Base-by-base conservation (phyloP, 2,797 vertebrate genomes). In the Pterois miles region DNA sequence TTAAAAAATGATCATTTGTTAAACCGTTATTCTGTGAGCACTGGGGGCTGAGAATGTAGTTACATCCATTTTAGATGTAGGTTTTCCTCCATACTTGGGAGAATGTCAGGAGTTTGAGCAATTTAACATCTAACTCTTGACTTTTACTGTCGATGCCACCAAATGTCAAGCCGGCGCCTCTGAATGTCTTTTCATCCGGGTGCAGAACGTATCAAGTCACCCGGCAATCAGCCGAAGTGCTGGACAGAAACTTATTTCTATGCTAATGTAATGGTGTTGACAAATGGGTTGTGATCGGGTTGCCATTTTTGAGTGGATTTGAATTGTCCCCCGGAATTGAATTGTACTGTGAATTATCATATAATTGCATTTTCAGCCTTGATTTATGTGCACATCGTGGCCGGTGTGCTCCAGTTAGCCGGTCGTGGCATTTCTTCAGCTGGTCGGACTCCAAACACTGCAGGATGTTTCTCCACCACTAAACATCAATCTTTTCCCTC, bases 201-300 rank as follows among this genome's bases (percentile, higher is more conserved):
- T 8, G 56, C 82, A 81, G 74, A 86, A 89, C 46, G 65, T 67
- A 88, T 89, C 81, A 71, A 71, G 87, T 79, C 71, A 56, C 43
- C 78, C 71, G 40, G 70, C 80, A 71, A 79, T 89, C 89, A 84
- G 75, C 67, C 71, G 76, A 87, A 86, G 85, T 72, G 81, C 53
- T 5, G 81, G 87, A 92, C 82, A 76, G 88, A 92, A 93, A 92
- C 91, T 86, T 91, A 94, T 95, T 94, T 95, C 93, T 95, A 95
- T 95, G 94, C 93, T 95, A 95, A 95, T 95, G 78, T 94, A 95
- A 95, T 95, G 78, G 76, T 89, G 93, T 93, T 94, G 94, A 95
- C 93, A 93, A 93, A 93, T 92, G 89, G 81, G 83, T 85, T 92
- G 86, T 83, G 91, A 89, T 78, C 64, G 72, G 86, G 88, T 88